Percentiles rank a stretch among this genome's conserved stretches.
These are phyloP conservation scores for Plodia interpunctella DNA, from an alignment of 1,140 invertebrate genomes.

Conservation along the genomic window DNA sequence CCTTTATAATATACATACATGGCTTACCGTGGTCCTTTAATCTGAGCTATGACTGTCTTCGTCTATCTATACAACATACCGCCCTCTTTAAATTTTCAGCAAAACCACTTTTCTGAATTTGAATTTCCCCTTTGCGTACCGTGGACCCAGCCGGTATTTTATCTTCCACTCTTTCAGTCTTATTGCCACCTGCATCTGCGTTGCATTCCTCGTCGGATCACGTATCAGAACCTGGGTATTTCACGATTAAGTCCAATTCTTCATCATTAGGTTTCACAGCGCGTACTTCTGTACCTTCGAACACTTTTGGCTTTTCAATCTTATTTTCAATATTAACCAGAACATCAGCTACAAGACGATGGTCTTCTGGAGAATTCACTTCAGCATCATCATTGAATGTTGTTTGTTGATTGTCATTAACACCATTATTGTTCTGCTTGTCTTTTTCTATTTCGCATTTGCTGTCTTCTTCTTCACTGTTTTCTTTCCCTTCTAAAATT, in stretches of 20 bases:
- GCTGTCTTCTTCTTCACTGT: constrained; percentile 58
- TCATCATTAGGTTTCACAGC: constrained; percentile 61
- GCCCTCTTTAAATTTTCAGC: constrained; percentile 63
- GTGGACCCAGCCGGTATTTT: constrained; percentile 32
- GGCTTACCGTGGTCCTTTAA: not conserved
- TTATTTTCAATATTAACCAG: constrained; percentile 66
- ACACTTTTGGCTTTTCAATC: constrained; percentile 55
- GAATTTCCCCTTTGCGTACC: constrained; percentile 49
- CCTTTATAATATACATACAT: not conserved
- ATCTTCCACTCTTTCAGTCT: constrained; percentile 45
- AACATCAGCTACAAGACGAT: constrained; percentile 56
- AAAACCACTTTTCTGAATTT: constrained; percentile 58
- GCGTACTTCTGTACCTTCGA: constrained; percentile 55
- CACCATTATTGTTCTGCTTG: constrained; percentile 56
- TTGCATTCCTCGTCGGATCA: constrained; percentile 71
- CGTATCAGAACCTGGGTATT: constrained; percentile 71
- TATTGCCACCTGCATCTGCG: constrained; percentile 35
- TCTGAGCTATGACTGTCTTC: constrained; percentile 55
- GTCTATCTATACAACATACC: constrained; percentile 65
- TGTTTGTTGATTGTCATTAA: constrained; percentile 30
- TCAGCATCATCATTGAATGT: constrained; percentile 44
- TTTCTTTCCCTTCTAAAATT: constrained; percentile 68
- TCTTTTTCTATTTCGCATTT: constrained; percentile 50
- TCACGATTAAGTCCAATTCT: constrained; percentile 71
- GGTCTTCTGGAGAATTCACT: constrained; percentile 48